A percentile compares a stretch with the other conserved stretches of the same genome.
These are phyloP conservation scores for Papilio xuthus DNA, from an alignment of 1,140 invertebrate genomes.

Conservation along the genomic window DNA sequence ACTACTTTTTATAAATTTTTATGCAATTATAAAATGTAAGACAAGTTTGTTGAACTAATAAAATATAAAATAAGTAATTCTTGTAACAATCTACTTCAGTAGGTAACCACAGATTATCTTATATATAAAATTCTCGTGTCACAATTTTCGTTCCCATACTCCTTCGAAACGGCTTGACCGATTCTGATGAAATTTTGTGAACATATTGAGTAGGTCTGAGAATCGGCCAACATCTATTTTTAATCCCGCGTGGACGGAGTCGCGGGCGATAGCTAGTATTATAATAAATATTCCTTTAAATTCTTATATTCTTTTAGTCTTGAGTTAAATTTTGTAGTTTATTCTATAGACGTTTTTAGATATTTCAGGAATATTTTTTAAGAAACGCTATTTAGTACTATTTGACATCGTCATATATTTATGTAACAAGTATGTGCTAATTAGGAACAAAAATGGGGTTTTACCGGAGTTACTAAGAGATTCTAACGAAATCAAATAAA, in stretches of 20 bases:
- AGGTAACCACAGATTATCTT: no score
- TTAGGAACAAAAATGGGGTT: neutral
- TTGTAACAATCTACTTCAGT: neutral
- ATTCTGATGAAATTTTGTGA: no score
- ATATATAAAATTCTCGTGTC: no score
- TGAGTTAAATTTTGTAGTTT: neutral
- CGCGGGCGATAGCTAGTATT: no score
- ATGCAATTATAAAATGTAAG: neutral
- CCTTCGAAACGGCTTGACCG: no score
- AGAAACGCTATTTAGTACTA: neutral
- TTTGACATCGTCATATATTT: neutral
- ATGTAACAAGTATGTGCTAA: constrained; percentile 11
- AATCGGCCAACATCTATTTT: no score
- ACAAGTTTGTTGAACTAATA: neutral
- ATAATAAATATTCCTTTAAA: no score
- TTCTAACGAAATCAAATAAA: neutral
- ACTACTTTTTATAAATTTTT: neutral
- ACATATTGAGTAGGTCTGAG: no score
- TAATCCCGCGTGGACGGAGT: no score
- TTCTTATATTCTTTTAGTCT: no score
- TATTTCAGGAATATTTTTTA: neutral
- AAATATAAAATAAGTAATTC: neutral
- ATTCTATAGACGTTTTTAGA: neutral
- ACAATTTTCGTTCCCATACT: no score
- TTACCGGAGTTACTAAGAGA: neutral